These are phyloP conservation scores for Gymnogyps californianus DNA, from an alignment of 2,113 vertebrate genomes.

Conservation along the genomic window DNA sequence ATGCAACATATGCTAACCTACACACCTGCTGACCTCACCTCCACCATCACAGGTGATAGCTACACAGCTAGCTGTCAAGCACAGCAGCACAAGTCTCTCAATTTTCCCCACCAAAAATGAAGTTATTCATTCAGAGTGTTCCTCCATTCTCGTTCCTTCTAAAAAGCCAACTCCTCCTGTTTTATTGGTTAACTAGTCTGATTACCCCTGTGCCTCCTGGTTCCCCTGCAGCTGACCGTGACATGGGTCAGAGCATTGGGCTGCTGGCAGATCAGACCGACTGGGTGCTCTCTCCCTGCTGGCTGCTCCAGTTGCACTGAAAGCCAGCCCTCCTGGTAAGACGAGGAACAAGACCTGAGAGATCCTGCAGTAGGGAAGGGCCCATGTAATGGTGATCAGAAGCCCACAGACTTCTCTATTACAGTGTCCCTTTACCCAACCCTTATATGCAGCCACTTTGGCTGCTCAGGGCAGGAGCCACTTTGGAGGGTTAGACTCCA, in stretches of 20 bases:
- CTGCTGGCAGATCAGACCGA: background rate
- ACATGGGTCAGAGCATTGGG: background rate
- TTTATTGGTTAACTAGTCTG: background rate
- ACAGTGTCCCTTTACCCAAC: background rate
- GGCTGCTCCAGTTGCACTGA: background rate
- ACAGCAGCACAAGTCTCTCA: background rate
- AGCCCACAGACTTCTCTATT: background rate
- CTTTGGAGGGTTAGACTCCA: background rate
- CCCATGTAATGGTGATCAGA: background rate
- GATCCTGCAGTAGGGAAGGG: background rate
- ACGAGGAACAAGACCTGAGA: fast-evolving
- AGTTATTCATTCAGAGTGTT: background rate
- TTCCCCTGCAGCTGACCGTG: background rate
- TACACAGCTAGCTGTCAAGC: background rate
- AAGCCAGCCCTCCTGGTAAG: background rate
- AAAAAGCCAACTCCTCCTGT: background rate
- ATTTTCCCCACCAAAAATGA: background rate
- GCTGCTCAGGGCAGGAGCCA: background rate
- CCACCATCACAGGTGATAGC: background rate
- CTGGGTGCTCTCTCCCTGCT: background rate
- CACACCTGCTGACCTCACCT: background rate
- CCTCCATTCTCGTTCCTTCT: background rate
- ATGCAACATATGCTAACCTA: background rate
- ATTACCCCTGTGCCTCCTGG: background rate
- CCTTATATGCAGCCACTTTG: background rate